Percentiles rank a stretch among this genome's conserved stretches.
phyloP scores from a whole-genome alignment of 2,113 vertebrate genomes.

The Myrmecobius fasciatus region DNA sequence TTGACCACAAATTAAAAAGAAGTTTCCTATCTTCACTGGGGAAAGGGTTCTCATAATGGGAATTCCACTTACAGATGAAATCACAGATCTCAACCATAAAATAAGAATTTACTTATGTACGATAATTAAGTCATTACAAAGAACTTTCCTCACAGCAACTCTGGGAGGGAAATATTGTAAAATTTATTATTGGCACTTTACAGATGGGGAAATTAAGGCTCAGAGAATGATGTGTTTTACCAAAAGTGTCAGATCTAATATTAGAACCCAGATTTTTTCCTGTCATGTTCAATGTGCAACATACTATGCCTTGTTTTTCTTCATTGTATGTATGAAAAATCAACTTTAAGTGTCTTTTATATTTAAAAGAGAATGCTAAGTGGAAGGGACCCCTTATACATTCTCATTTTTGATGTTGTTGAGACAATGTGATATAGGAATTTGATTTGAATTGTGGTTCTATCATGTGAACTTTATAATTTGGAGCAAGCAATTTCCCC shows the following conservation, averaged over 20 bases:
- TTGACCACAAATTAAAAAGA: background rate
- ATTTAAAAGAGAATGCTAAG: background rate
- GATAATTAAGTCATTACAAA: background rate
- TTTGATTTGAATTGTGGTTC: background rate
- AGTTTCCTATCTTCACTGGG: background rate
- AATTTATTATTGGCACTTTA: background rate
- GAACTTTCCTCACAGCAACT: background rate
- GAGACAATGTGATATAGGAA: background rate
- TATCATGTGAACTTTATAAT: background rate
- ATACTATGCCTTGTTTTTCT: background rate
- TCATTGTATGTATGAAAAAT: background rate
- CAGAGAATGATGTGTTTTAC: background rate
- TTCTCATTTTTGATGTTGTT: background rate
- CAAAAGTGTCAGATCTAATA: background rate
- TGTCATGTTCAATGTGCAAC: background rate
- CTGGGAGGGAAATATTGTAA: background rate
- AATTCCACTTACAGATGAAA: background rate
- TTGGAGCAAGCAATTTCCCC: background rate
- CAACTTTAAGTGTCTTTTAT: background rate
- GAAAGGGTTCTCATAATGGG: background rate
- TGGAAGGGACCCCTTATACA: background rate
- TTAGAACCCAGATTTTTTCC: background rate
- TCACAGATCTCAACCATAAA: background rate
- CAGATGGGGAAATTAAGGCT: background rate
- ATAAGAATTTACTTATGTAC: background rate